Evolutionary conservation across 2,888 invertebrate species (phyloP).

Genomic region (Cactoblastis cactorum): DNA sequence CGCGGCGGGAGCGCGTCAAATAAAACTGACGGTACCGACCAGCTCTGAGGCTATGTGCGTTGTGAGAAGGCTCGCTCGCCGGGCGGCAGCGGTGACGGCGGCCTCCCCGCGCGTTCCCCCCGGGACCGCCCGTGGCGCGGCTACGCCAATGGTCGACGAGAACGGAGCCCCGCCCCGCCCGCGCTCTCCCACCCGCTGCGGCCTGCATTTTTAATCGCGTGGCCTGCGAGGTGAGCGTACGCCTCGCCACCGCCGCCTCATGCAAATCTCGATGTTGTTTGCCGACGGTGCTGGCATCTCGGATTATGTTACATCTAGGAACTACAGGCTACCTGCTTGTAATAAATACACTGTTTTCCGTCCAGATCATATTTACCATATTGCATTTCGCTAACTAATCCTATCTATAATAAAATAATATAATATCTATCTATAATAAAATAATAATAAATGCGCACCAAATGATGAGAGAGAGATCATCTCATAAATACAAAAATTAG

Average conservation of each 20-base stretch:
- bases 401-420: too few relatives aligned
- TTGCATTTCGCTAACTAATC: background rate
- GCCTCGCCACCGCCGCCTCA: conserved; percentile 55
- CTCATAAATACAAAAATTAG: too few relatives aligned
- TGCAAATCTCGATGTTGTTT: conserved; percentile 75
- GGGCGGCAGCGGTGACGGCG: conserved; percentile 52
- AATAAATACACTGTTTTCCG: conserved; percentile 3
- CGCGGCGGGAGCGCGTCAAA: conserved; percentile 63
- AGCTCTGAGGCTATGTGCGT: conserved; percentile 73
- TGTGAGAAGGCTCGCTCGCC: conserved; percentile 64
- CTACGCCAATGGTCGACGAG: conserved; percentile 40
- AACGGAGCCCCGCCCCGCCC: conserved; percentile 56
- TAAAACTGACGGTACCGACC: conserved; percentile 68
- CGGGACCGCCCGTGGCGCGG: conserved; percentile 39
- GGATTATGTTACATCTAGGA: conserved; percentile 57
- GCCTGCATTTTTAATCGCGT: conserved; percentile 76
- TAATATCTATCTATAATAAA: too few relatives aligned
- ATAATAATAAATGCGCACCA: too few relatives aligned
- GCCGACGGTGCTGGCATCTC: conserved; percentile 68
- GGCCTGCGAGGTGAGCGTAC: conserved; percentile 66
- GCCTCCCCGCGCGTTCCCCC: conserved; percentile 44
- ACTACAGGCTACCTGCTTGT: conserved; percentile 26
- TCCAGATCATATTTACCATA: conserved; percentile 2
- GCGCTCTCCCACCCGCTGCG: conserved; percentile 61
- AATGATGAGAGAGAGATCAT: too few relatives aligned